phyloP scores from a whole-genome alignment of 2,797 vertebrate species.

The Falco rusticolus region DNA sequence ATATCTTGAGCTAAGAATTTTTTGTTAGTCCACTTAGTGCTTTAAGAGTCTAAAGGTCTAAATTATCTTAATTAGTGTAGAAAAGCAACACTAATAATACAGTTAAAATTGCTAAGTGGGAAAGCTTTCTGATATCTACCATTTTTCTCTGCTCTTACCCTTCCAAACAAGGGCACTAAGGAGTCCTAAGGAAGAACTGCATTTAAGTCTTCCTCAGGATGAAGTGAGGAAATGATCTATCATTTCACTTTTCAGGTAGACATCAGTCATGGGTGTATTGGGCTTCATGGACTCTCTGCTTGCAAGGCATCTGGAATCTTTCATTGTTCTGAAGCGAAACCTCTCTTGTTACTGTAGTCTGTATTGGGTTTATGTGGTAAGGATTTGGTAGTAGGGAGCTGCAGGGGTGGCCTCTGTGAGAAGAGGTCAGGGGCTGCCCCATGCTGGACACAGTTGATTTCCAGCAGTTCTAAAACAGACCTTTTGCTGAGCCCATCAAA shows the following conservation, averaged over 20 bases:
- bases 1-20: neutral
- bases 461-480: neutral
- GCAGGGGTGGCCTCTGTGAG: neutral
- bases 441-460: neutral
- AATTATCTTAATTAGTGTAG: neutral
- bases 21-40: neutral
- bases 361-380: neutral
- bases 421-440: neutral
- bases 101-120: neutral
- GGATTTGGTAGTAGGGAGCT: neutral
- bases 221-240: neutral
- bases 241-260: neutral
- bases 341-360: neutral
- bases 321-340: neutral
- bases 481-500: neutral
- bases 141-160: neutral
- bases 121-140: neutral
- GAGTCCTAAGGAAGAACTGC: neutral
- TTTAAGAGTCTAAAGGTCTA: neutral
- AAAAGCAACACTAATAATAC: neutral
- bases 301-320: neutral
- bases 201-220: neutral
- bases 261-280: neutral
- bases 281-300: neutral
- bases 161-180: neutral